These are phyloP conservation scores for Clitarchus hookeri DNA, from an alignment of 2,888 invertebrate genomes.

Conservation along the genomic window DNA sequence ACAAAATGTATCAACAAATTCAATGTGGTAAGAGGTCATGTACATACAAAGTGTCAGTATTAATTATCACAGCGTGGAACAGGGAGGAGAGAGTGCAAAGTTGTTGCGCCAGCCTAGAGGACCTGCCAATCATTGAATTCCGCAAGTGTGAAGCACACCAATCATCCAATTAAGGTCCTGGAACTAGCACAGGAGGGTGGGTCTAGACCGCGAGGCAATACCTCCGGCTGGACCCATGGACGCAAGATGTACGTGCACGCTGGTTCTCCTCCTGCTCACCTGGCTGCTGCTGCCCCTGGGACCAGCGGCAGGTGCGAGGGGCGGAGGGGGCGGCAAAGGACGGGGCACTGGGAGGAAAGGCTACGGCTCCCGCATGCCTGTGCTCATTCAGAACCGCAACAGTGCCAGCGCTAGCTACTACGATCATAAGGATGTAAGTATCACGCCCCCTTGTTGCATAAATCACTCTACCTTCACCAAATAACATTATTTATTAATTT, in stretches of 20 bases:
- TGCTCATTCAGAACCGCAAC: slow-evolving; percentile 62
- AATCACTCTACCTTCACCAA: no score
- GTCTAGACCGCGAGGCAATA: slow-evolving; percentile 17
- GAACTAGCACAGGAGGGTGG: not conserved
- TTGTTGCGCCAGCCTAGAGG: not conserved
- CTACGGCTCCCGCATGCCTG: slow-evolving; percentile 60
- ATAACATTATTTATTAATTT: no score
- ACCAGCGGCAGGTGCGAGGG: slow-evolving; percentile 37
- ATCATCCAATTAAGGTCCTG: not conserved
- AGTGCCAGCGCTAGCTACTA: slow-evolving; percentile 65
- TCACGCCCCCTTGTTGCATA: not conserved
- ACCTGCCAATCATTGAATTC: slow-evolving; percentile 14
- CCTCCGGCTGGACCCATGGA: slow-evolving; percentile 18
- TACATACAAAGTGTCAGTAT: not conserved
- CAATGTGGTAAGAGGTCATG: not conserved
- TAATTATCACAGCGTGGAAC: not conserved
- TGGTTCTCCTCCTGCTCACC: not conserved
- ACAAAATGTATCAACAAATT: not conserved
- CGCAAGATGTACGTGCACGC: slow-evolving; percentile 21
- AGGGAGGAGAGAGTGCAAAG: not conserved
- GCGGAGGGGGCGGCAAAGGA: slow-evolving; percentile 47
- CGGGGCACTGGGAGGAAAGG: slow-evolving; percentile 44
- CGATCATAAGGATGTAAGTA: slow-evolving; percentile 67
- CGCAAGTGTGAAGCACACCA: not conserved
- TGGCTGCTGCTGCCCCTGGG: slow-evolving; percentile 16